Evolutionary conservation across 2,797 vertebrate genomes (phyloP), one percentile per base, ranked within the genome.

Genomic region (Myotis vivesi): DNA sequence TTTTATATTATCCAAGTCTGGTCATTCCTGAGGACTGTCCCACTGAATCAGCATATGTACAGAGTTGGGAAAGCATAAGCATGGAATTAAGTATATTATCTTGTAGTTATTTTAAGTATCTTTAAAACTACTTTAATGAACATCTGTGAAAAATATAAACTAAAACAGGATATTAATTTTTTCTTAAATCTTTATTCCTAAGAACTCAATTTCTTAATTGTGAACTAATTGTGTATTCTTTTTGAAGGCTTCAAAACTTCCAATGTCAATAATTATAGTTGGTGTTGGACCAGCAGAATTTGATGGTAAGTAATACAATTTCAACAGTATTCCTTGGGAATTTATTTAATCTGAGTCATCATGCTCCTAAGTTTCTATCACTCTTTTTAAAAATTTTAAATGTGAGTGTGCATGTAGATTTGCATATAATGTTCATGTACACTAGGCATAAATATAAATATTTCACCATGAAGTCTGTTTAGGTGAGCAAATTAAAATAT

Each of bases 201-300:
- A 49, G 25, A 87, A 84, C 28, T 87, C 41, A 49, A 0, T 90
- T 62, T 93, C 84, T 87, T 93, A 55, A 72, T 71, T 89, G 20
- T 87, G 75, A 91, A 33, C 2, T 94, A 33, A 92, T 94, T 94
- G 85, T 97, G 15, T 95, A 44, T 84, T 96, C 94, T 94, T 88
- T 97, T 97, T 96, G 23, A 98, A 99, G 98, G 98, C 98, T 85
- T 99, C 99, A 6, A 99, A 98, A 98, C 98, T 99, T 98, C 99
- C 99, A 94, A 99, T 99, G 99, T 99, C 99, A 87, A 99, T 99
- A 98, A 99, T 99, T 97, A 99, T 99, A 97, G 99, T 99, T 77
- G 99, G 99, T 62, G 99, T 99, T 87, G 99, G 99, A 97, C 99
- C 99, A 91, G 99, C 99, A n/a, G 99, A 99, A 96, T 99, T 99